phyloP scores from a whole-genome alignment of 2,797 vertebrate species.

The Cynodonichthys magdalenae region DNA sequence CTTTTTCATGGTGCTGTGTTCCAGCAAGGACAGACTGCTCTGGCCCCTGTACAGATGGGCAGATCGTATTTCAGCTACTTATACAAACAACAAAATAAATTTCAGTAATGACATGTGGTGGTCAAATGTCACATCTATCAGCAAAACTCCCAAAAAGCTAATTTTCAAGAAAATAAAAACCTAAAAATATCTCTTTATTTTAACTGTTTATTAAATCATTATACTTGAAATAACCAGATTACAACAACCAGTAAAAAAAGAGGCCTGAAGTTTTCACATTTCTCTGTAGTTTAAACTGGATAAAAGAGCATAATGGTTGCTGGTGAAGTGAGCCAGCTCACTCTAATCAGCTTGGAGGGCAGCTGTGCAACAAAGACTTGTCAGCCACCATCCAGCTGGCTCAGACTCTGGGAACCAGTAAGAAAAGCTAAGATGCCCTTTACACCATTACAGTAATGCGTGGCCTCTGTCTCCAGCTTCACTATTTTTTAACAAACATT shows the following conservation, averaged over 20 bases:
- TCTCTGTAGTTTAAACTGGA: slow-evolving; percentile 51
- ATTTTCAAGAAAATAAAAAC: slow-evolving; percentile 18
- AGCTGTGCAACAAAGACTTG: slow-evolving; percentile 77
- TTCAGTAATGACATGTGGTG: slow-evolving; percentile 40
- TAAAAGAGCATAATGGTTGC: slow-evolving; percentile 62
- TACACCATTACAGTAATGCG: slow-evolving; percentile 59
- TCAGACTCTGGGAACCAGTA: slow-evolving; percentile 78
- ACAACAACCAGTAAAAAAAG: slow-evolving; percentile 35
- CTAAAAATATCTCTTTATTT: slow-evolving; percentile 28
- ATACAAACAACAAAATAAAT: slow-evolving; percentile 39
- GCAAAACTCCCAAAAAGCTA: slow-evolving; percentile 37
- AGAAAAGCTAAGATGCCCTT: slow-evolving; percentile 68
- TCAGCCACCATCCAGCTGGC: slow-evolving; percentile 78
- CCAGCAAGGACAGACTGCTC: slow-evolving; percentile 36
- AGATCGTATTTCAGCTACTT: slow-evolving; percentile 61
- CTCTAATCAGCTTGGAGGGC: slow-evolving; percentile 79
- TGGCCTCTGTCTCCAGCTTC: slow-evolving; percentile 17
- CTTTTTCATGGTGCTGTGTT: slow-evolving; percentile 58
- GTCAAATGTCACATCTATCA: slow-evolving; percentile 61
- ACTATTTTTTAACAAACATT: slow-evolving; percentile 7
- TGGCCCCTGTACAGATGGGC: slow-evolving; percentile 55
- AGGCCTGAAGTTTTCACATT: slow-evolving; percentile 41
- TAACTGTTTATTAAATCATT: slow-evolving; percentile 18
- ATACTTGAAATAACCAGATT: slow-evolving; percentile 26
- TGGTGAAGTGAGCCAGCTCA: slow-evolving; percentile 64